Evolutionary conservation across 2,888 invertebrate genomes (phyloP).

Genomic region (Diloba caeruleocephala): DNA sequence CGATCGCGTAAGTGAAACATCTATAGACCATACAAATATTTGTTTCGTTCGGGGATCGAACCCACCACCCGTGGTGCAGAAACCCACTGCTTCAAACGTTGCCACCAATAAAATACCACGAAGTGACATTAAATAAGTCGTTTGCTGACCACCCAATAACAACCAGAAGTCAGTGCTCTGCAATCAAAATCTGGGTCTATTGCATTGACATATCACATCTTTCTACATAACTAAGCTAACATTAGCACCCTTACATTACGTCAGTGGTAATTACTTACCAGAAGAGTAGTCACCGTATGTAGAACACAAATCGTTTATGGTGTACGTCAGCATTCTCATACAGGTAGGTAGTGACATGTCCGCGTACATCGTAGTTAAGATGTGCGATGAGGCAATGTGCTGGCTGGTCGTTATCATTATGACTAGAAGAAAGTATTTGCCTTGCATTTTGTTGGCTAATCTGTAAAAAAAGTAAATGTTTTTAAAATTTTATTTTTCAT

Average conservation of each 20-base stretch:
- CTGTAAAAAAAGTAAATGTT: slow-evolving; percentile 41
- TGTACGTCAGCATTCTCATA: slow-evolving; percentile 54
- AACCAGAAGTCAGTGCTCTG: too few relatives aligned
- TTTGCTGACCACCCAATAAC: too few relatives aligned
- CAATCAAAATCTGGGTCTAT: slow-evolving; percentile 23
- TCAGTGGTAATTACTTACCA: slow-evolving; percentile 54
- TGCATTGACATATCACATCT: slow-evolving; percentile 28
- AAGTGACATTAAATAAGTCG: too few relatives aligned
- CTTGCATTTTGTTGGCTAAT: slow-evolving; percentile 56
- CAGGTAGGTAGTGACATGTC: slow-evolving; percentile 59
- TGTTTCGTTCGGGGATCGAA: too few relatives aligned
- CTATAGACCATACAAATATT: too few relatives aligned
- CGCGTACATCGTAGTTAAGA: slow-evolving; percentile 61
- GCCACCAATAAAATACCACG: too few relatives aligned
- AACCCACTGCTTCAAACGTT: too few relatives aligned
- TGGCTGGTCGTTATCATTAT: slow-evolving; percentile 58
- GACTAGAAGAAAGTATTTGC: slow-evolving; percentile 55
- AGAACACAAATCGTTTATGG: slow-evolving; percentile 58
- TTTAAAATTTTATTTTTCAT: not conserved
- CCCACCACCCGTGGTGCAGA: too few relatives aligned
- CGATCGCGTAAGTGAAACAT: too few relatives aligned
- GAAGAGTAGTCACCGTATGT: slow-evolving; percentile 53
- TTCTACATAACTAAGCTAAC: slow-evolving; percentile 22
- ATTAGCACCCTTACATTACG: slow-evolving; percentile 31
- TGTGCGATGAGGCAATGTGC: slow-evolving; percentile 60